Percentiles rank a stretch among this genome's conserved stretches.
phyloP scores from a whole-genome alignment of 1,140 invertebrate species.

The Philotrypesis tridentata region DNA sequence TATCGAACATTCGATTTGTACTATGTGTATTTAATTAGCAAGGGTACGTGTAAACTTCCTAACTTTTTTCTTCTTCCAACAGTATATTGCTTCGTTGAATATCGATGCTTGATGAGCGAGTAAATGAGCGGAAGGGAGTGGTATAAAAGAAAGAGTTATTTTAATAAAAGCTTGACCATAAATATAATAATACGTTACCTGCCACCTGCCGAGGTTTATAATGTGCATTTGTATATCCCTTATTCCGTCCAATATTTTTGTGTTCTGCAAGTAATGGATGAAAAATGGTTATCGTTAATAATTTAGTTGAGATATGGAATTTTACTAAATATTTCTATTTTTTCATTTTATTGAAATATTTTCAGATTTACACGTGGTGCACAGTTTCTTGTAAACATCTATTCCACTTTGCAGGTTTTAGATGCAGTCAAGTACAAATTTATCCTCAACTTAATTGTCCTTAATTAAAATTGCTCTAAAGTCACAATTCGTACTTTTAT shows the following conservation, averaged over 20 bases:
- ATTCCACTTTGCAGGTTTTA: no score
- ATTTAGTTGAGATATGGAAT: neutral
- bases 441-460: no score
- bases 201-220: constrained; percentile 64
- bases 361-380: no score
- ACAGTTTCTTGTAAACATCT: no score
- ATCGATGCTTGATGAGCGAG: neutral
- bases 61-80: neutral
- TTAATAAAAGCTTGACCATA: no score
- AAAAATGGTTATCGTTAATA: constrained; percentile 6
- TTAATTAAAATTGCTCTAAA: no score
- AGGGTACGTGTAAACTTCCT: neutral
- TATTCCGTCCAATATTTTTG: constrained; percentile 62
- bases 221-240: constrained; percentile 67
- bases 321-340: no score
- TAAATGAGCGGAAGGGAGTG: neutral
- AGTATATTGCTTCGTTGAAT: neutral
- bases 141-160: neutral
- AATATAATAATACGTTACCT: constrained; percentile 58
- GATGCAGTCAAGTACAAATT: no score
- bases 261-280: constrained; percentile 60
- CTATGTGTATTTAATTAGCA: neutral
- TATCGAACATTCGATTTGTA: no score
- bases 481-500: no score
- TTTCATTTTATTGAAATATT: no score